phyloP scores from a whole-genome alignment of 2,113 vertebrate genomes.

The Nothocercus nigrocapillus region DNA sequence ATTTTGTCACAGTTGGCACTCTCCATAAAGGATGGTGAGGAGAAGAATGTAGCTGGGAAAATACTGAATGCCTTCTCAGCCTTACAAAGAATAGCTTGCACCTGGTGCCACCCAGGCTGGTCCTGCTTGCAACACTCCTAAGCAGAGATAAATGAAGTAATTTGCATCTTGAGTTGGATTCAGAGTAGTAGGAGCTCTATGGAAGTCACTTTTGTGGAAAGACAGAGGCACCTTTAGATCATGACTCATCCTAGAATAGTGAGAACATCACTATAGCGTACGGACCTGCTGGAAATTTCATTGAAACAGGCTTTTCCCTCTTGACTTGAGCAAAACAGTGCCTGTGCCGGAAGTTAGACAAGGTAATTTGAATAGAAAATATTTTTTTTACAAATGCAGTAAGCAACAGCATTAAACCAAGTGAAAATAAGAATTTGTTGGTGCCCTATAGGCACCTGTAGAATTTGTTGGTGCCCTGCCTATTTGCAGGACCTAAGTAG shows the following conservation, averaged over 20 bases:
- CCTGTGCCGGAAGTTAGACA: not conserved
- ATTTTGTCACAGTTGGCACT: constrained; percentile 34
- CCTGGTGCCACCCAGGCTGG: not conserved
- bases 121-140: not conserved
- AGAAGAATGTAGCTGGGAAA: not conserved
- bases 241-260: not conserved
- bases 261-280: not conserved
- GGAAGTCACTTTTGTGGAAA: not conserved
- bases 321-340: not conserved
- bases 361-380: not conserved
- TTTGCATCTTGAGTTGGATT: not conserved
- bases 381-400: not conserved
- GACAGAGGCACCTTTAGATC: not conserved
- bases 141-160: not conserved
- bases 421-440: not conserved
- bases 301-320: not conserved
- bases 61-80: not conserved
- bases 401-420: not conserved
- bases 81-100: not conserved
- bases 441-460: not conserved
- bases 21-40: not conserved
- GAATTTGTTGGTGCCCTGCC: no score
- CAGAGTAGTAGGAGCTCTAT: not conserved
- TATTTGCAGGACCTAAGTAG: no score
- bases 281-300: not conserved